Evolutionary conservation across 2,113 vertebrate species (phyloP).

Genomic region (Pelodiscus sinensis): DNA sequence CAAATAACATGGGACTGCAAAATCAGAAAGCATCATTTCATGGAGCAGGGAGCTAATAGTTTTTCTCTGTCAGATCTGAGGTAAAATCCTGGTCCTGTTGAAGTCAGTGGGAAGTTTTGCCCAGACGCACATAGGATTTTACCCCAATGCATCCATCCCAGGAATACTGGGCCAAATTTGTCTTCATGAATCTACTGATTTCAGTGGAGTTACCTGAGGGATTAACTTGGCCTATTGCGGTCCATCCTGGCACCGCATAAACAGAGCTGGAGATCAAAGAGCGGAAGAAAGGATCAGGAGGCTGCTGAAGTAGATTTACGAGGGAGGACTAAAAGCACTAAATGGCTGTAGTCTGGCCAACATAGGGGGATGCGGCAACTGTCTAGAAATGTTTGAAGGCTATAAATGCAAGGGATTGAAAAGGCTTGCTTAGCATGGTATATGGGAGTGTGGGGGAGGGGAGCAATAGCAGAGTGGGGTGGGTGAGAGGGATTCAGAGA

Average conservation of each 20-base stretch:
- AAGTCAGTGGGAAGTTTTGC: not conserved
- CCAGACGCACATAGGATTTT: not conserved
- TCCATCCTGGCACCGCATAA: not conserved
- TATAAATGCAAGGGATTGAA: not conserved
- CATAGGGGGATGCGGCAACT: not conserved
- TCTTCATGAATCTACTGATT: not conserved
- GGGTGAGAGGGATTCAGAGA: not conserved
- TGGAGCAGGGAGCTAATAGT: not conserved
- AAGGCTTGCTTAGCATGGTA: not conserved
- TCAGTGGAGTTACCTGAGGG: not conserved
- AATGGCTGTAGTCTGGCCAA: not conserved
- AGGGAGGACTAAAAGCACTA: fast-evolving
- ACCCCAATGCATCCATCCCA: not conserved
- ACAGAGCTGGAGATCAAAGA: not conserved
- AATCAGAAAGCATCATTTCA: not conserved
- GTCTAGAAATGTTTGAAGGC: not conserved
- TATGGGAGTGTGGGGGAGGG: not conserved
- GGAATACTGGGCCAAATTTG: not conserved
- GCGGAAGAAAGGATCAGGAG: not conserved
- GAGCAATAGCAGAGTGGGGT: not conserved
- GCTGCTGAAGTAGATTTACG: not conserved
- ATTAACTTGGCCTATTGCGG: not conserved
- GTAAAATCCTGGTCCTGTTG: not conserved
- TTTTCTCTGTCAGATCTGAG: not conserved
- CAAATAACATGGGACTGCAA: not conserved